Percentiles rank a stretch among this genome's conserved stretches.
Conservation (phyloP, 2,888 invertebrate species). For the Nezara viridula region DNA sequence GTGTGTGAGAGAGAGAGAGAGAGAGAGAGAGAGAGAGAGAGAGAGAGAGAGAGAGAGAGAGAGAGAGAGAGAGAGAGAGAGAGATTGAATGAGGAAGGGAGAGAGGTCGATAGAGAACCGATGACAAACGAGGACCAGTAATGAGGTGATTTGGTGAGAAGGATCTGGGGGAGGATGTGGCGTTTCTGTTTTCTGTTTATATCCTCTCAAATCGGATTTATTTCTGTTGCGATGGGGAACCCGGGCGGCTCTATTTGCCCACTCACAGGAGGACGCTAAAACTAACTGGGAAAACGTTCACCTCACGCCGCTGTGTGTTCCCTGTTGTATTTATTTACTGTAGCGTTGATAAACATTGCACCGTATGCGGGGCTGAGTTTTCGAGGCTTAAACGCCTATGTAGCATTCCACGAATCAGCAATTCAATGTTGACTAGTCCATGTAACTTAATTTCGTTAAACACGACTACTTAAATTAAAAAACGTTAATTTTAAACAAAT, state of each 20-base stretch:
- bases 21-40: not conserved
- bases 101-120: not conserved
- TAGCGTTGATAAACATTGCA: conserved; percentile 15
- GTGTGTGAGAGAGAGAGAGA: not conserved
- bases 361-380: not conserved
- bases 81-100: conserved; percentile 1
- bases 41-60: not conserved
- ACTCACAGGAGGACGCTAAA: not conserved
- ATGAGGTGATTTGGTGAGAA: conserved; percentile 19
- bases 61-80: not conserved
- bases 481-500: too few species aligned
- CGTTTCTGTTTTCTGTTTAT: conserved; percentile 30
- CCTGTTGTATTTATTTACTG: not conserved
- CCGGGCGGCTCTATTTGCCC: not conserved
- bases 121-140: conserved; percentile 5
- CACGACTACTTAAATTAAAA: too few species aligned
- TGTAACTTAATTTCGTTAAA: too few species aligned
- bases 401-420: not conserved
- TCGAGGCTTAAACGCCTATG: not conserved
- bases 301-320: not conserved
- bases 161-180: not conserved
- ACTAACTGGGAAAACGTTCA: not conserved
- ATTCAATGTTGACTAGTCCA: not conserved
- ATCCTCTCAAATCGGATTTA: conserved; percentile 43
- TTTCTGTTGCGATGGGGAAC: not conserved